Conservation (phyloP, 2,113 vertebrate species). For the Actenoides lindsayi region DNA sequence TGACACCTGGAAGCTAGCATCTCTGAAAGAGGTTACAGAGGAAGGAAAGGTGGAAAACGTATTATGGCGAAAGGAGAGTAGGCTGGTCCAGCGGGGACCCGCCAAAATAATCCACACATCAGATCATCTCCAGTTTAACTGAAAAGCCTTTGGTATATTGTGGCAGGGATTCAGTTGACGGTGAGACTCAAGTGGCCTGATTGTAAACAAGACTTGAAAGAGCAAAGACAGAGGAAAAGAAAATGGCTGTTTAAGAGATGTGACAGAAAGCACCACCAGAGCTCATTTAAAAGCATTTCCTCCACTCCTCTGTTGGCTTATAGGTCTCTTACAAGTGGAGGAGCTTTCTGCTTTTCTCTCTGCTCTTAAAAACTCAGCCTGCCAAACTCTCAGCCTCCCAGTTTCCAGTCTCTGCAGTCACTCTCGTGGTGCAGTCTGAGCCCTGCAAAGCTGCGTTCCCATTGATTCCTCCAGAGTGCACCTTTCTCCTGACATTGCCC, state of each 20-base stretch:
- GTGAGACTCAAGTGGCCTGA: background rate
- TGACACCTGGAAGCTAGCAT: background rate
- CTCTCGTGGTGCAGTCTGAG: background rate
- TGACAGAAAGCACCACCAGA: background rate
- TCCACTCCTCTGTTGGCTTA: background rate
- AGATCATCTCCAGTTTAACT: background rate
- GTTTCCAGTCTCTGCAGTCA: background rate
- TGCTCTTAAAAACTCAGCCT: background rate
- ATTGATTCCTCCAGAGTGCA: accelerated
- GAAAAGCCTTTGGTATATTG: background rate
- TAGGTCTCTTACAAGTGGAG: background rate
- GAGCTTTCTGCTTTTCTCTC: background rate
- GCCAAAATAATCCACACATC: background rate
- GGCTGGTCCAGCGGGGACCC: accelerated
- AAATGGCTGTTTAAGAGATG: background rate
- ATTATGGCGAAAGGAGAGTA: background rate
- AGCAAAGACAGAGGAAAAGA: background rate
- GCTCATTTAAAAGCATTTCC: background rate
- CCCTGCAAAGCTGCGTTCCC: background rate
- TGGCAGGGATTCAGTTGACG: background rate
- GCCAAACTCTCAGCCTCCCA: accelerated
- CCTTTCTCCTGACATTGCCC: background rate
- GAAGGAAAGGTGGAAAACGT: background rate
- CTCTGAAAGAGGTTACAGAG: background rate
- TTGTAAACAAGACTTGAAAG: background rate